A percentile compares a stretch with the other conserved stretches of the same genome.
These are phyloP conservation scores for Cottoperca gobio DNA, from an alignment of 2,797 vertebrate species.

Conservation along the genomic window DNA sequence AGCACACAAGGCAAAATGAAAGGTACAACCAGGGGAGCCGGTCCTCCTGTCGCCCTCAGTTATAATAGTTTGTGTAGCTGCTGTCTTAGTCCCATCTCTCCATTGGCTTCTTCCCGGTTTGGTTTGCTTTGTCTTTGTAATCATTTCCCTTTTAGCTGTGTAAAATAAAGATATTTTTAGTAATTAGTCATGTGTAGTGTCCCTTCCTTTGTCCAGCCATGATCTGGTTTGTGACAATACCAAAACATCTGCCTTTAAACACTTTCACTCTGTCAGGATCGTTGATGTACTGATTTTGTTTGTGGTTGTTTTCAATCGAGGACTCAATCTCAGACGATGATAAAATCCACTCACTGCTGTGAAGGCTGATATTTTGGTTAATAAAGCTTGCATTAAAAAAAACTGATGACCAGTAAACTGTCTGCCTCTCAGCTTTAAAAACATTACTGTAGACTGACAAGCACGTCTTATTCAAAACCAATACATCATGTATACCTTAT, in stretches of 20 bases:
- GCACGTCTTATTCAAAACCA: too few species aligned
- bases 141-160: background rate
- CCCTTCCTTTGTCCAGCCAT: background rate
- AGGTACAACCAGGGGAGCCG: too few species aligned
- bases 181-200: background rate
- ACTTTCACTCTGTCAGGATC: too few species aligned
- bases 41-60: too few species aligned
- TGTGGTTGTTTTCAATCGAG: background rate
- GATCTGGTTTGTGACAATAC: background rate
- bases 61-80: too few species aligned
- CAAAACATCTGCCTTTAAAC: too few species aligned
- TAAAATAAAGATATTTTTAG: background rate
- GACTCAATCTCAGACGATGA: background rate
- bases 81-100: background rate
- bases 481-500: too few species aligned
- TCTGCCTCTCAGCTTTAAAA: too few species aligned
- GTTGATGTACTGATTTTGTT: too few species aligned
- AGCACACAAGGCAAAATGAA: too few species aligned
- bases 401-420: too few species aligned
- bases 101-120: background rate
- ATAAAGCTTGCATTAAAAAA: background rate
- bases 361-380: background rate
- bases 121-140: background rate
- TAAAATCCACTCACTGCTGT: background rate
- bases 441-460: too few species aligned